Evolutionary conservation across 92 coral and sea anemone species (phyloP).

Genomic region (Nematostella vectensis): DNA sequence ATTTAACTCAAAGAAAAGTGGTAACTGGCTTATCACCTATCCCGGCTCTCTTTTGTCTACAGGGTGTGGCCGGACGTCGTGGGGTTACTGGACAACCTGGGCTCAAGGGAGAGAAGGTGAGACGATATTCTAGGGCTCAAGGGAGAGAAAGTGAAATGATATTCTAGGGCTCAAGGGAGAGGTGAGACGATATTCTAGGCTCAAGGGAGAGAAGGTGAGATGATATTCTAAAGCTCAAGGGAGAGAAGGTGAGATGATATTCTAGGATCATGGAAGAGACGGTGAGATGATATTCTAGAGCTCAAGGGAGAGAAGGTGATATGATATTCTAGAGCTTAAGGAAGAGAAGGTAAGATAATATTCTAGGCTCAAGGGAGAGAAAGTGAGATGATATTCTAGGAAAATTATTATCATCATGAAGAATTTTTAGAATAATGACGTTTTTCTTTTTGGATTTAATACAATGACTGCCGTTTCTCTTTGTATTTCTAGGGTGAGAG

Average conservation of each 20-base stretch:
- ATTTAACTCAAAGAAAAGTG: too few relatives aligned
- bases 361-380: too few relatives aligned
- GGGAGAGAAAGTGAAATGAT: too few relatives aligned
- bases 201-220: slow-evolving; percentile 27
- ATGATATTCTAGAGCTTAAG: slow-evolving; percentile 15
- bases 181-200: slow-evolving; percentile 11
- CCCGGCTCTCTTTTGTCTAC: not conserved
- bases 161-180: too few relatives aligned
- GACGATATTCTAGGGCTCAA: not conserved
- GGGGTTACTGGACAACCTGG: slow-evolving; percentile 24
- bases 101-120: slow-evolving; percentile 26
- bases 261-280: slow-evolving; percentile 22
- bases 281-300: slow-evolving; percentile 1
- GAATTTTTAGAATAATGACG: too few relatives aligned
- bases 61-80: slow-evolving; percentile 11
- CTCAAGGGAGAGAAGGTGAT: too few relatives aligned
- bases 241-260: too few relatives aligned
- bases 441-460: too few relatives aligned
- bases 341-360: slow-evolving; percentile 10
- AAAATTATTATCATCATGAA: too few relatives aligned
- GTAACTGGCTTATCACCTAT: not conserved
- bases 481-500: slow-evolving; percentile 12
- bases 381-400: too few relatives aligned
- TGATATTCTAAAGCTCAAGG: not conserved
- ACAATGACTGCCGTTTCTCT: not conserved